Conservation (phyloP, 2,113 vertebrate genomes). For the Plotosus lineatus region DNA sequence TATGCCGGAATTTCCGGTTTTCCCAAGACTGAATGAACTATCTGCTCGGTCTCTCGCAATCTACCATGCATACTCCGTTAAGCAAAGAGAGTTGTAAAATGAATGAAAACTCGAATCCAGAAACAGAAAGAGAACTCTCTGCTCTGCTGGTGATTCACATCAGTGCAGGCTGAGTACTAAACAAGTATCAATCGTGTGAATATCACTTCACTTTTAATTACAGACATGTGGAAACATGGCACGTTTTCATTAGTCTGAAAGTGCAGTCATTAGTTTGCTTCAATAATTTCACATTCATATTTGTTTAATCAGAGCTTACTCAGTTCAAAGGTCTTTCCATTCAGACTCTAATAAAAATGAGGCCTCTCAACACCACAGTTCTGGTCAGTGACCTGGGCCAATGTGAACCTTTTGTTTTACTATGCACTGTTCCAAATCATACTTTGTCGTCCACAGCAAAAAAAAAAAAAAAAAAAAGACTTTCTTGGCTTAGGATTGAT, state of each 20-base stretch:
- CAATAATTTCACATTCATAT: not conserved
- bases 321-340: not conserved
- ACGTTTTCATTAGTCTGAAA: not conserved
- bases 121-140: no score
- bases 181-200: not conserved
- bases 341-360: not conserved
- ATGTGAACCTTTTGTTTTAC: conserved; percentile 12
- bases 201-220: conserved; percentile 3
- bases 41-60: no score
- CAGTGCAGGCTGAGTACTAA: no score
- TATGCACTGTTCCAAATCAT: conserved; percentile 14
- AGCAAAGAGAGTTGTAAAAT: no score
- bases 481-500: not conserved
- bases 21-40: no score
- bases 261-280: not conserved
- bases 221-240: not conserved
- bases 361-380: not conserved
- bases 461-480: not conserved
- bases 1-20: no score
- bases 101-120: no score
- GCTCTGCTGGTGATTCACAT: no score
- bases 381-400: not conserved
- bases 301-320: not conserved
- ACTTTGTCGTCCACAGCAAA: not conserved
- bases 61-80: no score